Base-by-base conservation (phyloP, 2,888 invertebrate species). In the Blera fallax region DNA sequence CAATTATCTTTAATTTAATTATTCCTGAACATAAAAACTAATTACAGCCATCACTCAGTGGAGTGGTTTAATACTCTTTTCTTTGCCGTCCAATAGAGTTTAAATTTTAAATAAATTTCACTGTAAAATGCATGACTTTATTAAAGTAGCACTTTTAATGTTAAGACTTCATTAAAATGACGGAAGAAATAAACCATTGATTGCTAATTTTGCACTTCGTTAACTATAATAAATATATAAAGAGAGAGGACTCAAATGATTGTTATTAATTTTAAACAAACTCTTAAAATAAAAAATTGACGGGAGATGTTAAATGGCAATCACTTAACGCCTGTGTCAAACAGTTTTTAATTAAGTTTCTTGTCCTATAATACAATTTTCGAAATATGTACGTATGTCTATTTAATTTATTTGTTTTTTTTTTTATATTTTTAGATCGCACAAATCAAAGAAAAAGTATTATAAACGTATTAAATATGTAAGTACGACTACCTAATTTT, bases 401-500 rank as follows among this genome's bases (percentile, higher is more conserved):
- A 45, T 10, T 45, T 40, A 14, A 40, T 6, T 1, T 50, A 2
- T 50, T 50, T 29, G 10, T 50, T 14, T 21, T 32, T 18, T 27
- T 14, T 43, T 32, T 16, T 32, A 3, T 62, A 21, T 14, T 73
- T 73, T 62, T 64, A 74, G 74, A 74, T 74, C 74, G 74, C 74
- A 74, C 74, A 74, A 74, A 64, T 16, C 8, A 21, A 5, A 10
- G 56, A 54, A 5, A 43, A 56, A 76, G 76, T 76, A 67, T 67
- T 76, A 67, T 54, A 52, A 73, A 24, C 29, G 62, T 62, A 62
- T 52, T 52, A 65, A 64, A 64, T 65, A 76, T 67, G 76, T 76
- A 37, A 76, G 76, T 76, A n/a, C n/a, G n/a, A n/a, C n/a, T n/a
- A 45, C 40, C 6, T n/a, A n/a, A 14, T 34, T 64, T 34, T 24